Evolutionary conservation across 2,888 invertebrate species (phyloP), one percentile per base, ranked within the genome.

Genomic region (Neria commutata): DNA sequence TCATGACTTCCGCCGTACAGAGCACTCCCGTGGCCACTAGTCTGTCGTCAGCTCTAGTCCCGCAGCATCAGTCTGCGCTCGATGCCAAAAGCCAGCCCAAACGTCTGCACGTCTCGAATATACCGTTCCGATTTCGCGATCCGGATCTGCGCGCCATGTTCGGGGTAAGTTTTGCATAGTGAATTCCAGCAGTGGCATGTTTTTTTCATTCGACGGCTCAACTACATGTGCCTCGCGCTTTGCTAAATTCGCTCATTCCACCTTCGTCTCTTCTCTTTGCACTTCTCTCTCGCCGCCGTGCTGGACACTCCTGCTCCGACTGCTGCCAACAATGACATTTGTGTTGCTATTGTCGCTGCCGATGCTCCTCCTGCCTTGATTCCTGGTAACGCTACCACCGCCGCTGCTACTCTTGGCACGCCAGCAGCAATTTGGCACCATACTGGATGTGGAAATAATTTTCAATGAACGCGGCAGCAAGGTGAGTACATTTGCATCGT

Each of bases 391-490:
- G 48, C 16, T n/a, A 6, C 16, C 29, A 16, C 16, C 17, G 26
- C 29, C 34, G 34, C 5, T n/a, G 34, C 34, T 11, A 11, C 11
- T 16, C 17, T 17, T 34, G 56, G 5, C 53, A 2, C 24, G 60
- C 62, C 66, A 63, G 51, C 66, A 97, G 95, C 96, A 97, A 91
- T 98, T 94, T 86, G 98, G 98, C 83, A 91, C 92, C 79, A 98
- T 99, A 83, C 89, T 98, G 84, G 98, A 98, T 86, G 98, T 98
- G 84, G 98, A 99, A 89, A 99, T 98, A 80, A 98, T 98, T 84
- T 99, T 98, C 89, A 99, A 99, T 85, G 98, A 99, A 86, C 89
- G 98, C 75, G 99, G 98, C 84, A 98, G 98, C 76, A 99, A 99
- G 95, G 98, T 98, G 91, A 91, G 94, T 83, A 62, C 42, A 58